These are phyloP conservation scores for Volucella zonaria DNA, from an alignment of 2,888 invertebrate genomes.

Conservation along the genomic window DNA sequence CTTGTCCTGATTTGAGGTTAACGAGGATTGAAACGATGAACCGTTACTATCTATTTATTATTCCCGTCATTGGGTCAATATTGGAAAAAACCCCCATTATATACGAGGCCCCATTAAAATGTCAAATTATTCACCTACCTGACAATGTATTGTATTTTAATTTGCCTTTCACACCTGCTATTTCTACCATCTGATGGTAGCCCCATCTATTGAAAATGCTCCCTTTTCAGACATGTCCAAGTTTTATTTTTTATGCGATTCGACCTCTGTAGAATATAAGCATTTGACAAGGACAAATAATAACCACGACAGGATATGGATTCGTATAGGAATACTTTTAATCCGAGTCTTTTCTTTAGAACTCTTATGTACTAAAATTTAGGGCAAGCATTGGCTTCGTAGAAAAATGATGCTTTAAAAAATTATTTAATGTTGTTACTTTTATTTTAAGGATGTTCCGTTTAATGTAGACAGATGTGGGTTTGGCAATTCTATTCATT, in stretches of 20 bases:
- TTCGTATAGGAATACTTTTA: conserved; percentile 20
- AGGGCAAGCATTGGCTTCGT: too few relatives aligned
- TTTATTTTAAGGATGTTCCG: too few relatives aligned
- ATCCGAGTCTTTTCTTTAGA: conserved; percentile 25
- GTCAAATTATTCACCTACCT: conserved; percentile 32
- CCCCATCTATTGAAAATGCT: too few relatives aligned
- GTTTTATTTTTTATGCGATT: neutral
- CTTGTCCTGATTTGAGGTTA: neutral
- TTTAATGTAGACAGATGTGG: too few relatives aligned
- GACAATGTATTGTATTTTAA: neutral
- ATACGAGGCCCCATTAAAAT: conserved; percentile 6
- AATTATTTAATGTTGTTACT: too few relatives aligned
- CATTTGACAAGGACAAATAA: conserved; percentile 32
- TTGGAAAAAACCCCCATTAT: conserved; percentile 14
- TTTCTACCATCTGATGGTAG: too few relatives aligned
- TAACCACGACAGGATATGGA: conserved; percentile 7
- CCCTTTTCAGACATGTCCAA: neutral
- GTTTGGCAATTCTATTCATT: too few relatives aligned
- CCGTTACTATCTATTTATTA: conserved; percentile 37
- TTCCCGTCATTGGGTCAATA: conserved; percentile 41
- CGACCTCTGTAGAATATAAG: conserved; percentile 1
- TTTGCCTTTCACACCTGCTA: too few relatives aligned
- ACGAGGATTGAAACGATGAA: too few relatives aligned
- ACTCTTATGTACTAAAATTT: neutral
- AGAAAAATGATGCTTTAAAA: too few relatives aligned